These are phyloP conservation scores for Blastomussa wellsi DNA, from an alignment of 92 coral and sea anemone species.

Conservation along the genomic window DNA sequence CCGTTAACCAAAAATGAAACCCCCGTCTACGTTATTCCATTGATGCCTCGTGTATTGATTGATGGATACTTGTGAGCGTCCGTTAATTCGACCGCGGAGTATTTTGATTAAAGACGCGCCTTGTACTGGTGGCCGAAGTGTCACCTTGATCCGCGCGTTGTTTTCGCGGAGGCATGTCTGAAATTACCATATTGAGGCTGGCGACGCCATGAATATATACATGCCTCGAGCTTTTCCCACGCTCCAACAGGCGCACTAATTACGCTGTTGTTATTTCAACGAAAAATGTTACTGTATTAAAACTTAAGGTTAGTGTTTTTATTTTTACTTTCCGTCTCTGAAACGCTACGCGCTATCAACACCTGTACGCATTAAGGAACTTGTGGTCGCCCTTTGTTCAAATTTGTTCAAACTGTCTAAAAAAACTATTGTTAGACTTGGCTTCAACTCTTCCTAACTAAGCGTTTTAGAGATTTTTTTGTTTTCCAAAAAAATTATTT, in stretches of 20 bases:
- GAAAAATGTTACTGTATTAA: conserved; percentile 34
- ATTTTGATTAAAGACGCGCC: background rate
- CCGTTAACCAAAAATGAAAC: background rate
- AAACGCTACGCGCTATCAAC: background rate
- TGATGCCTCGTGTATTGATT: background rate
- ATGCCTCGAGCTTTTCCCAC: conserved; percentile 6
- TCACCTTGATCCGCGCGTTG: background rate
- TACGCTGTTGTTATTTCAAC: conserved; percentile 1
- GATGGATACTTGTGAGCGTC: background rate
- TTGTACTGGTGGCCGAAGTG: conserved; percentile 1
- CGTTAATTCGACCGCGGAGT: background rate
- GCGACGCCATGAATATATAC: background rate
- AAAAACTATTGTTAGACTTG: background rate
- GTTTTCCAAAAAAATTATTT: background rate
- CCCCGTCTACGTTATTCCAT: background rate
- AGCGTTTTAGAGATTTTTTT: background rate
- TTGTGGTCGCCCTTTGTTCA: conserved; percentile 35
- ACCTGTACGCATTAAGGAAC: conserved; percentile 43
- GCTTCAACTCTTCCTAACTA: background rate
- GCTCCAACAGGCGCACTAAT: conserved; percentile 9
- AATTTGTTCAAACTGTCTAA: background rate
- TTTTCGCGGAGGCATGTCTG: background rate
- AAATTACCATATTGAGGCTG: conserved; percentile 9
- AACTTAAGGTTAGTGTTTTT: conserved; percentile 13
- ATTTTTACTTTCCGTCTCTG: conserved; percentile 6